Percentiles rank a stretch among this genome's conserved stretches.
Evolutionary conservation across 2,888 invertebrate genomes (phyloP).

Genomic region (Cerastis rubricosa): DNA sequence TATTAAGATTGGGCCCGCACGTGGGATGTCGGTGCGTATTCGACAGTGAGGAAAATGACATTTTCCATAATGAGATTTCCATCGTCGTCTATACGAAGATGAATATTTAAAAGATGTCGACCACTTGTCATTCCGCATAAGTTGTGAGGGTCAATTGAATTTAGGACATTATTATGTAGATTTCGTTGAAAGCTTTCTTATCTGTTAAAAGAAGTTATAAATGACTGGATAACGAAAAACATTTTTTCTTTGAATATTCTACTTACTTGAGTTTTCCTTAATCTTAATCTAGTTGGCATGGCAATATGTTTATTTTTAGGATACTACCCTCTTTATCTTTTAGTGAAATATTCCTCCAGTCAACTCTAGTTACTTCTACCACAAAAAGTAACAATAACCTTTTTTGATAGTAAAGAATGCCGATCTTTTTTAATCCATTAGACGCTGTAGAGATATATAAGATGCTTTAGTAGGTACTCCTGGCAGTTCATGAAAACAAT

Average conservation of each 20-base stretch:
- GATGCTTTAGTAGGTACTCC: slow-evolving; percentile 7
- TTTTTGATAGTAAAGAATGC: neutral
- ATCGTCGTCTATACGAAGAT: slow-evolving; percentile 20
- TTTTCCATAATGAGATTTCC: slow-evolving; percentile 51
- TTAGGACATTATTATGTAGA: slow-evolving; percentile 43
- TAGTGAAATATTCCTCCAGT: neutral
- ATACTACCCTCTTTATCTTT: neutral
- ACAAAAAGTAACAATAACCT: neutral
- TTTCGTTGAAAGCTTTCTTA: slow-evolving; percentile 42
- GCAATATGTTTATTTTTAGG: slow-evolving; percentile 5
- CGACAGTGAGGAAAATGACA: slow-evolving; percentile 41
- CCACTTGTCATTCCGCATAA: slow-evolving; percentile 42
- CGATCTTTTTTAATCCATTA: slow-evolving; percentile 24
- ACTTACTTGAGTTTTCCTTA: neutral
- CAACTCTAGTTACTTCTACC: neutral
- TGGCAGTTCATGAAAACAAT: slow-evolving; percentile 39
- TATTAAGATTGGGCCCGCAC: slow-evolving; percentile 53
- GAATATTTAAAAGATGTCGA: slow-evolving; percentile 45
- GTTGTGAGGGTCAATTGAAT: slow-evolving; percentile 51
- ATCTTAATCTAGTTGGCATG: neutral
- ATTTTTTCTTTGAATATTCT: neutral
- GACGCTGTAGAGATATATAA: slow-evolving; percentile 10
- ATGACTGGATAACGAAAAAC: slow-evolving; percentile 8
- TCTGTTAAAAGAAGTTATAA: slow-evolving; percentile 20
- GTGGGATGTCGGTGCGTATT: slow-evolving; percentile 31